Base-by-base conservation (phyloP, 2,888 invertebrate species). In the Sepioteuthis lessoniana region DNA sequence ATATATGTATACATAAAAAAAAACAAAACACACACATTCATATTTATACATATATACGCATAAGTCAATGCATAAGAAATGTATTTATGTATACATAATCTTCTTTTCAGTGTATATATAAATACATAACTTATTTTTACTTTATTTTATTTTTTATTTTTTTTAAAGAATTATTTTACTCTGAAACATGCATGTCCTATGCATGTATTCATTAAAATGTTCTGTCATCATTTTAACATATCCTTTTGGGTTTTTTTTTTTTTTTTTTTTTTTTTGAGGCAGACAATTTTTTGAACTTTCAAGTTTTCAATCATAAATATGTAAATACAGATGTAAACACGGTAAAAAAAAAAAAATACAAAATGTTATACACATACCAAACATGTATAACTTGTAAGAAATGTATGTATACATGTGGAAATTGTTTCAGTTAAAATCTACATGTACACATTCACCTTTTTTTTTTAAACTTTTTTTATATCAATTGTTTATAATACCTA, bases 11-110 rank as follows among this genome's bases (percentile, higher is more conserved):
- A 42, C 42, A 38, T 42, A 0, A 37, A 42, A 91, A 38, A 91
- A 38, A 38, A 0, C 19, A 42, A 91, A 38, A 91, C 38, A 38
- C 2, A 91, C 46, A 91, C 91, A 91, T 91, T 91, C 38, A 91
- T 42, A 91, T 42, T 31, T 91, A 91, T 91, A 91, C n/a, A 76
- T 76, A 76, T 76, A 76, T 35, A n/a, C 25, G n/a, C n/a, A 76
- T n/a, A 76, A 35, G n/a, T 76, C 76, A 76, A 35, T 76, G n/a
- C 76, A 76, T 25, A 10, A 76, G 76, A n/a, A 16, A 76, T 76
- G 76, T 76, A 76, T 76, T 76, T 35, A 76, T 76, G 35, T 76
- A 76, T 35, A 76, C 76, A 91, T 19, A 13, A 91, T 38, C 38
- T 91, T 25, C n/a, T 91, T 91, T 28, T 38, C 37, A 38, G 31